These are phyloP conservation scores for Anhinga anhinga DNA, from an alignment of 2,113 vertebrate genomes.

Conservation along the genomic window DNA sequence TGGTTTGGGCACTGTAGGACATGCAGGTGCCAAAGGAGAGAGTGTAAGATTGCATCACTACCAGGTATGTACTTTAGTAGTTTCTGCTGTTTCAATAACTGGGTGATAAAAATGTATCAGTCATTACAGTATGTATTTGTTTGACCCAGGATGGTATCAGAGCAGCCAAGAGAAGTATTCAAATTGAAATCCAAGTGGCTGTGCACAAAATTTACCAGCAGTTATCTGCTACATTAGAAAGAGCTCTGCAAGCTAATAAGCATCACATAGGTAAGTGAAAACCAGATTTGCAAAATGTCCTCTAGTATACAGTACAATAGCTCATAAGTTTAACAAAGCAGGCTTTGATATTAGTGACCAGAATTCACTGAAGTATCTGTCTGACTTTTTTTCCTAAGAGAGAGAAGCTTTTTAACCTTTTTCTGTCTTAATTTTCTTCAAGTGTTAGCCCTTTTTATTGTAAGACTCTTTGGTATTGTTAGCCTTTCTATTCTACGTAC, in stretches of 20 bases:
- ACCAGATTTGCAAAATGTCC: neutral
- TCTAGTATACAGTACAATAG: neutral
- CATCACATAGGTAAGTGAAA: constrained; percentile 89
- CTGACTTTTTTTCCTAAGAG: neutral
- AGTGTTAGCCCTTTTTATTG: neutral
- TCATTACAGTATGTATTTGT: neutral
- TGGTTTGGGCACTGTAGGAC: constrained; percentile 88
- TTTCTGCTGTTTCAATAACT: neutral
- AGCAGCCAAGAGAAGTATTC: constrained; percentile 91
- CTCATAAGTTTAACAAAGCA: neutral
- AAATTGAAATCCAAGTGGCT: constrained; percentile 92
- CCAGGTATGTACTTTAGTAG: constrained; percentile 75
- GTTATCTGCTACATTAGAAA: constrained; percentile 89
- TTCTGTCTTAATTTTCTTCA: neutral
- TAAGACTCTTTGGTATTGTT: neutral
- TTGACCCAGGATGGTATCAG: constrained; percentile 88
- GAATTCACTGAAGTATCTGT: neutral
- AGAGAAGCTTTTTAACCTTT: neutral
- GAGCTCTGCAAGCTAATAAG: constrained; percentile 93
- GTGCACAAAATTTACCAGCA: constrained; percentile 99
- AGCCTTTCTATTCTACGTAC: neutral
- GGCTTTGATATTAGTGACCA: neutral
- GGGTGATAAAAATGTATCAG: neutral
- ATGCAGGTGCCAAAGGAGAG: constrained; percentile 85
- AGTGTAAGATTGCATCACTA: constrained; percentile 94